Evolutionary conservation across 2,888 invertebrate genomes (phyloP), one percentile per base, ranked within the genome.

Genomic region (Xanthorhoe spadicearia): DNA sequence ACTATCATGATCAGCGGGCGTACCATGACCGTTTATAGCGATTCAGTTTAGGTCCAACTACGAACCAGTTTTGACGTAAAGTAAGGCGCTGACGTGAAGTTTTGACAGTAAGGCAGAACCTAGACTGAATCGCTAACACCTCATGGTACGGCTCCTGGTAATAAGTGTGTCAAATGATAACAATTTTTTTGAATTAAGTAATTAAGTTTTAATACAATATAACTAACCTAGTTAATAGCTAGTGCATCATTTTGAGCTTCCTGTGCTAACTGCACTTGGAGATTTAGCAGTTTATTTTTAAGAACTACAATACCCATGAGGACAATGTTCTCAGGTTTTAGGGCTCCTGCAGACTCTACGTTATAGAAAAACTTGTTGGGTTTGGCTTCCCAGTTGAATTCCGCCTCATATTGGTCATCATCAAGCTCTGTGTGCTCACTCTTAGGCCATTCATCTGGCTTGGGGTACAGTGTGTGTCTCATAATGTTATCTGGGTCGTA

Each of bases 401-500:
- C 96, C 0, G 98, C 99, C 93, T 99, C 98, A 91, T 96, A 96
- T 85, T 97, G 97, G 82, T 97, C 97, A 79, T 99, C 98, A 72
- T 97, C 97, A 15, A 99, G 88, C 87, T 99, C 98, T 9, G 97
- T 96, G 84, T 98, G 98, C 93, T 99, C 99, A 90, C 99, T 99
- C 88, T 98, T 99, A 0, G 99, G 99, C 99, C 99, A 99, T 88
- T 99, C 99, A 80, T 99, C 99, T 2, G 99, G 99, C 85, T 98
- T 99, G 0, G 99, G 99, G 78, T 94, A 99, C 43, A 98, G 93
- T 1, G 99, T 99, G 83, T 99, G 99, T 49, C 98, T 94, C 95
- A 99, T 97, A 0, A 97, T 94, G 92, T 99, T 99, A 83, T 99
- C 99, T 0, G 99, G 99, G 91, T 99, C 99, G 91, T 99, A 99